Evolutionary conservation across 1,140 invertebrate species (phyloP).

Genomic region (Macrosteles quadrilineatus): DNA sequence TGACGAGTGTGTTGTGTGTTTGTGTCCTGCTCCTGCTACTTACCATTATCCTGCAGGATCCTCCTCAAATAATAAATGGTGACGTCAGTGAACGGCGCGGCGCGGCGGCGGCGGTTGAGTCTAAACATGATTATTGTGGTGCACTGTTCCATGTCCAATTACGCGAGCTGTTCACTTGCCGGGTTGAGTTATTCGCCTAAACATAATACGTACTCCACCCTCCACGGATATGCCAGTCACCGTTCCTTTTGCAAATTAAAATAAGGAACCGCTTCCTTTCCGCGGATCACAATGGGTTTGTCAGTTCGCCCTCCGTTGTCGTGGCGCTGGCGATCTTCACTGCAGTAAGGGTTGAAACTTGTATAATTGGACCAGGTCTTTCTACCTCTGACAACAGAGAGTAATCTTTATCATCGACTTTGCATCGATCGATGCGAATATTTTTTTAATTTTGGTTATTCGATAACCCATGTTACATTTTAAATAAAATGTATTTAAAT

Average conservation of each 20-base stretch:
- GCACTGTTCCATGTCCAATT: constrained; percentile 33
- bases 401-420: too few species aligned
- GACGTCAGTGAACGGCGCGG: constrained; percentile 1
- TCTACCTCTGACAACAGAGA: too few species aligned
- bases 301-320: not conserved
- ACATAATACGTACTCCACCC: constrained; percentile 23
- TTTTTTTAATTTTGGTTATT: too few species aligned
- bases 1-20: too few species aligned
- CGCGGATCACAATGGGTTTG: not conserved
- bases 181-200: constrained; percentile 16
- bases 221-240: not conserved
- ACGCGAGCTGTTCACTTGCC: constrained; percentile 23
- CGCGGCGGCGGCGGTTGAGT: not conserved
- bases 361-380: too few species aligned
- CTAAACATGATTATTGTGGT: constrained; percentile 32
- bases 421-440: too few species aligned
- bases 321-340: not conserved
- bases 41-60: too few species aligned
- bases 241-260: constrained; percentile 6
- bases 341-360: not conserved
- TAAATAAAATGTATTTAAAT: too few species aligned
- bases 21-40: too few species aligned
- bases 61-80: too few species aligned
- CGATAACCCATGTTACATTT: too few species aligned
- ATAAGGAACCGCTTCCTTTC: not conserved